phyloP scores from a whole-genome alignment of 2,797 vertebrate species.

The Poeciliopsis turneri region DNA sequence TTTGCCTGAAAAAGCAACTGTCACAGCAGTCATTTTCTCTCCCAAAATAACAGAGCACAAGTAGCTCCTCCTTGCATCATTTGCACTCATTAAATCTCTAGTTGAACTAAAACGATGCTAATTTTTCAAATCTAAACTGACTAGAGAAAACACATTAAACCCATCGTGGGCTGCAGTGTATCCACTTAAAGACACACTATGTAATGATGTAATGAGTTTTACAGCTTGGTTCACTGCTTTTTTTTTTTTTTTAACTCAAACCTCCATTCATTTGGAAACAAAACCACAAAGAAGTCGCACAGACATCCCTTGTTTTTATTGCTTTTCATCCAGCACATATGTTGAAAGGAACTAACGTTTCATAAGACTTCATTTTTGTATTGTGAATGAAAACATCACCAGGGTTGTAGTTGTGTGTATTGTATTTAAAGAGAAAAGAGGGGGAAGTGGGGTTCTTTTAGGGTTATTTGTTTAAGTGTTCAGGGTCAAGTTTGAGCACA shows the following conservation, averaged over 20 bases:
- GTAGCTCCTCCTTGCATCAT: constrained; percentile 34
- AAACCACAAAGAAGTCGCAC: constrained; percentile 69
- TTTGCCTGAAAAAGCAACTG: constrained; percentile 18
- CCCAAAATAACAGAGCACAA: constrained; percentile 37
- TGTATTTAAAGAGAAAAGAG: constrained; percentile 14
- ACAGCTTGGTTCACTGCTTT: constrained; percentile 54
- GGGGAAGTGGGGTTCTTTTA: background rate
- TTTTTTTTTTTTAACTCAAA: constrained; percentile 46
- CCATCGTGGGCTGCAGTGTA: constrained; percentile 24
- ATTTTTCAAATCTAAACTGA: constrained; percentile 36
- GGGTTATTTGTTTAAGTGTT: constrained; percentile 38
- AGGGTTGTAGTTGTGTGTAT: constrained; percentile 29
- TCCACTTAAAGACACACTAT: constrained; percentile 35
- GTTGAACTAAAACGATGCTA: constrained; percentile 30
- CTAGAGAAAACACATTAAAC: constrained; percentile 48
- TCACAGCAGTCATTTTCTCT: constrained; percentile 13
- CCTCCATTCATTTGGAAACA: constrained; percentile 62
- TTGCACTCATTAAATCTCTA: constrained; percentile 29
- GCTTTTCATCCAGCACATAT: constrained; percentile 66
- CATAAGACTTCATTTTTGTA: constrained; percentile 57
- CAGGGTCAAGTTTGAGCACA: constrained; percentile 41
- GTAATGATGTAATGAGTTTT: constrained; percentile 65
- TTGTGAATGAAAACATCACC: constrained; percentile 33
- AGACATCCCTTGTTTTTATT: constrained; percentile 39
- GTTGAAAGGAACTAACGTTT: constrained; percentile 56